phyloP scores from a whole-genome alignment of 30 jellyfish, hydroid and myxozoan species.

The Aurelia coerulea region DNA sequence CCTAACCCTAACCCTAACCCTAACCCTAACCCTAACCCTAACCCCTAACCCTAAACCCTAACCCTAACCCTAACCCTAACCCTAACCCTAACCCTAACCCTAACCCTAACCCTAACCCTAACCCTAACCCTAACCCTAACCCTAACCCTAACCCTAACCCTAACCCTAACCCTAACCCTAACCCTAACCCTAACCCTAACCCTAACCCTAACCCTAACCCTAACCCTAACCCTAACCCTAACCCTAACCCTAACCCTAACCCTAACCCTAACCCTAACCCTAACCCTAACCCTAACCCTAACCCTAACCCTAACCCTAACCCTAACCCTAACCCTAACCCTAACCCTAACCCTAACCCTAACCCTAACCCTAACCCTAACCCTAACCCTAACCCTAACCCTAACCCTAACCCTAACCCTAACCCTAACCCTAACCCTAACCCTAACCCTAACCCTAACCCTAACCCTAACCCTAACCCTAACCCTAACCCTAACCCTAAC shows the following conservation, averaged over 20 bases:
- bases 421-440: conserved; percentile 31
- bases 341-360: conserved; percentile 29
- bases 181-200: conserved; percentile 31
- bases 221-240: neutral
- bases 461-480: conserved; percentile 29
- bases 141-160: conserved; percentile 15
- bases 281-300: conserved; percentile 29
- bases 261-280: conserved; percentile 32
- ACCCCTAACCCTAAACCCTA: neutral
- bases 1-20: neutral
- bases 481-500: conserved; percentile 31
- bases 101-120: neutral
- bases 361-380: conserved; percentile 32
- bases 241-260: conserved; percentile 25
- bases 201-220: conserved; percentile 32
- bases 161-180: conserved; percentile 8
- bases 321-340: conserved; percentile 33
- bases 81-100: neutral
- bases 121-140: neutral
- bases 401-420: conserved; percentile 29
- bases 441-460: conserved; percentile 32
- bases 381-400: conserved; percentile 32
- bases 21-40: neutral
- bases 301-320: conserved; percentile 31
- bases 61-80: neutral